Evolutionary conservation across 2,888 invertebrate genomes (phyloP).

Genomic region (Eupithecia pulchellata): DNA sequence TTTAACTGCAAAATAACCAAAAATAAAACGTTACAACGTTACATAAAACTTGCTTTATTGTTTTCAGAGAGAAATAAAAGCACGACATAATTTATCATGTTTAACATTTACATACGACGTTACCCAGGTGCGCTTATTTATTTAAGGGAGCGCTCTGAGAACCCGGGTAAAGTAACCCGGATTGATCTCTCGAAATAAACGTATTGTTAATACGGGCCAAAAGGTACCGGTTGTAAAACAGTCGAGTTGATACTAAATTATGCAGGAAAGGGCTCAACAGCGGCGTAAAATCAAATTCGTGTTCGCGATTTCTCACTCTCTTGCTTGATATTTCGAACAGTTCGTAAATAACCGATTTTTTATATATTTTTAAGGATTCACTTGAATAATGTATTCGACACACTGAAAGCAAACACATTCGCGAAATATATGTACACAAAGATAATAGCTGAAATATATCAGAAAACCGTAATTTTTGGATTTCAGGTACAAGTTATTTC

Average conservation of each 20-base stretch:
- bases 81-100: slow-evolving; percentile 3
- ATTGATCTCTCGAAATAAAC: slow-evolving; percentile 42
- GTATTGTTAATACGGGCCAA: slow-evolving; percentile 35
- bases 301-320: slow-evolving; percentile 35
- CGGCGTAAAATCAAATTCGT: slow-evolving; percentile 45
- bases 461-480: too few relatives aligned
- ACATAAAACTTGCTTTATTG: too few relatives aligned
- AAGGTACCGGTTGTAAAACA: slow-evolving; percentile 40
- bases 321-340: slow-evolving; percentile 27
- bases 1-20: too few relatives aligned
- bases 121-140: slow-evolving; percentile 29
- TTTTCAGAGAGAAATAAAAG: too few relatives aligned
- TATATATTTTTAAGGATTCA: slow-evolving; percentile 5
- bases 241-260: slow-evolving; percentile 45
- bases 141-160: slow-evolving; percentile 22
- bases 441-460: neutral
- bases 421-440: neutral
- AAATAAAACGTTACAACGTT: too few relatives aligned
- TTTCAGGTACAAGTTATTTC: neutral
- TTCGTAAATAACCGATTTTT: neutral
- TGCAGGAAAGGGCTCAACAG: slow-evolving; percentile 39
- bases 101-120: slow-evolving; percentile 13
- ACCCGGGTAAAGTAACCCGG: slow-evolving; percentile 34
- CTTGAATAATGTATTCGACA: neutral
- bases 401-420: neutral